Conservation (phyloP, 2,888 invertebrate species). For the Pyrgus malvae region DNA sequence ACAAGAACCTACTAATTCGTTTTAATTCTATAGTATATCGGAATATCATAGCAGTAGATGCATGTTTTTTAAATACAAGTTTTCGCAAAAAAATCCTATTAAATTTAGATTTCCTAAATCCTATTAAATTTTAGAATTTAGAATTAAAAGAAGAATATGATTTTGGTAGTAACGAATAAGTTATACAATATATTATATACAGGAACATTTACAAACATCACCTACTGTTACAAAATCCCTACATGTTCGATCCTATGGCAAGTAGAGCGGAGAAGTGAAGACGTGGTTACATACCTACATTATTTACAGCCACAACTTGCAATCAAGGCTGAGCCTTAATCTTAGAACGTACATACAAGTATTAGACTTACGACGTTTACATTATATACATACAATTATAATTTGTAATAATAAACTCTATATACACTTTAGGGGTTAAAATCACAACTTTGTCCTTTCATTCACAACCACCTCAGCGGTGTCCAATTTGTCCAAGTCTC, state of each 20-base stretch:
- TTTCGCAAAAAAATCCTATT: not conserved
- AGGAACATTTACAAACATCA: slow-evolving; percentile 2
- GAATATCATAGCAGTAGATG: slow-evolving; percentile 28
- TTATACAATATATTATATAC: not conserved
- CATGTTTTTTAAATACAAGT: not conserved
- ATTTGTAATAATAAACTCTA: slow-evolving; percentile 35
- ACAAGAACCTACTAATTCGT: slow-evolving; percentile 36
- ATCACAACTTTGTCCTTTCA: slow-evolving; percentile 73
- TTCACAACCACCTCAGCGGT: slow-evolving; percentile 70
- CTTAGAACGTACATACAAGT: slow-evolving; percentile 20
- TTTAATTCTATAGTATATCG: not conserved
- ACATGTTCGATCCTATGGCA: slow-evolving; percentile 42
- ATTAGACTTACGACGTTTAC: slow-evolving; percentile 36
- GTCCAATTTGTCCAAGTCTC: slow-evolving; percentile 70
- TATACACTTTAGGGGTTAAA: slow-evolving; percentile 37
- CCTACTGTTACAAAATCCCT: slow-evolving; percentile 41
- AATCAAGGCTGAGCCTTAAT: slow-evolving; percentile 39
- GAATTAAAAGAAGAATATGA: too few relatives aligned
- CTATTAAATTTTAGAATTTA: too few relatives aligned
- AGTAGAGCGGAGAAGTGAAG: slow-evolving; percentile 47
- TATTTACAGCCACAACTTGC: slow-evolving; percentile 47
- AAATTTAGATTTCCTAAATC: not conserved
- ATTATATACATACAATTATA: slow-evolving; percentile 40
- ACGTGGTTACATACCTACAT: slow-evolving; percentile 41
- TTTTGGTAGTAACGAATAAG: not conserved